Evolutionary conservation across 2,888 invertebrate genomes (phyloP).

Genomic region (Macroteleia sp.): DNA sequence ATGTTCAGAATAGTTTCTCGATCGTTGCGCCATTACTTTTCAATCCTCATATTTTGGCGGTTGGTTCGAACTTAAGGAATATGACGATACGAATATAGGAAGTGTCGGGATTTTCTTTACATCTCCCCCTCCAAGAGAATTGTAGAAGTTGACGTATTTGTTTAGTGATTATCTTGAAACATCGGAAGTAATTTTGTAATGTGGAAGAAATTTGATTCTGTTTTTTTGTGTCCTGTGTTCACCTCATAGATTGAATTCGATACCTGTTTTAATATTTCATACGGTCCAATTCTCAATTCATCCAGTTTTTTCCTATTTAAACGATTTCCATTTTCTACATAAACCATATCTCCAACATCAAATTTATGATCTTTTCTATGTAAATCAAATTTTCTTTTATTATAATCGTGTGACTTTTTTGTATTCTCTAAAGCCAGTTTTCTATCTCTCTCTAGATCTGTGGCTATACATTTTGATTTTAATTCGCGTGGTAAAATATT

Average conservation of each 20-base stretch:
- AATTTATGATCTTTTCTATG: not conserved
- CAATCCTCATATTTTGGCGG: not conserved
- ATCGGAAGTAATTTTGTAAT: too few species aligned
- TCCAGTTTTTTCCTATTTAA: constrained; percentile 18
- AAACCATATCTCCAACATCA: not conserved
- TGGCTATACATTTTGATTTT: constrained; percentile 46
- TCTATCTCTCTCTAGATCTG: constrained; percentile 55
- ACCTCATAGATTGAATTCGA: constrained; percentile 4
- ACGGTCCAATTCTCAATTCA: constrained; percentile 14
- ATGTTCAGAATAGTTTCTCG: not conserved
- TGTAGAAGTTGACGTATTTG: too few species aligned
- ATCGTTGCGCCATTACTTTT: not conserved
- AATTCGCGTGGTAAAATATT: constrained; percentile 54
- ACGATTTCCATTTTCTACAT: constrained; percentile 14
- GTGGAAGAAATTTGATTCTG: constrained; percentile 12
- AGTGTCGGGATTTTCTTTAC: constrained; percentile 26
- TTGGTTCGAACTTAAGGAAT: constrained; percentile 1
- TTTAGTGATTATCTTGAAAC: too few species aligned
- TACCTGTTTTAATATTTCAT: constrained; percentile 3
- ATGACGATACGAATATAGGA: not conserved
- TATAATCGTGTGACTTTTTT: constrained; percentile 69
- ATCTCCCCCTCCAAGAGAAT: too few species aligned
- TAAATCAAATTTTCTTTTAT: constrained; percentile 64
- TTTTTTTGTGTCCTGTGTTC: constrained; percentile 20
- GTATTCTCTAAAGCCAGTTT: constrained; percentile 67